Evolutionary conservation across 2,113 vertebrate species (phyloP).

Genomic region (Dicrurus megarhynchus): DNA sequence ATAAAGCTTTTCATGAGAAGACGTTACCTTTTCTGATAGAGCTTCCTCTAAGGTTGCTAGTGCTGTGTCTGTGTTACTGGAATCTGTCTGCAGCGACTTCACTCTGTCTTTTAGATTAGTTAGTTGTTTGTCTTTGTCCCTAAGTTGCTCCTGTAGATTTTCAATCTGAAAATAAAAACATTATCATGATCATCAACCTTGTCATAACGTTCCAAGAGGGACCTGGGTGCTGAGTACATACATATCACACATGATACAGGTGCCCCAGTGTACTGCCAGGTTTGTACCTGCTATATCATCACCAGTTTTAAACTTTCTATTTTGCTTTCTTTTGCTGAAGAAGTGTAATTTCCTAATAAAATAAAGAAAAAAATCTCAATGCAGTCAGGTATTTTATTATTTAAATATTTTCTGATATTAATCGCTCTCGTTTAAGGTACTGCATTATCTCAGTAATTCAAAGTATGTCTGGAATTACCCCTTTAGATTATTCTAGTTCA

Average conservation of each 20-base stretch:
- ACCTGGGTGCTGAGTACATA: not conserved
- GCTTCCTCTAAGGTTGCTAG: constrained; percentile 93
- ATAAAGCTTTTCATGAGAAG: not conserved
- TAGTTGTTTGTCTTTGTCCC: constrained; percentile 96
- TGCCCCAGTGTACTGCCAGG: not conserved
- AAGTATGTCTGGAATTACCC: not conserved
- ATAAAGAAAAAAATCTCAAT: not conserved
- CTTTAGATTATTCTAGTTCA: not conserved
- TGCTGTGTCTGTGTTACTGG: constrained; percentile 96
- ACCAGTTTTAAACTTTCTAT: not conserved
- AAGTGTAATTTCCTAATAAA: not conserved
- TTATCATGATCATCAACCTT: not conserved
- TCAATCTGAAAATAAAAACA: constrained; percentile 83
- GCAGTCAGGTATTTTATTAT: not conserved
- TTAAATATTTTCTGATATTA: not conserved
- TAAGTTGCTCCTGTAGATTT: constrained; percentile 96
- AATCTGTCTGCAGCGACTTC: constrained; percentile 93
- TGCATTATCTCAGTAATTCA: constrained; percentile 21
- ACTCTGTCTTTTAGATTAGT: constrained; percentile 91
- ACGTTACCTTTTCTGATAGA: constrained; percentile 91
- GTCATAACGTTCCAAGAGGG: not conserved
- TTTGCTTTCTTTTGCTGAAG: not conserved
- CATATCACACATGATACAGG: not conserved
- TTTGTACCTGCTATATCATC: not conserved
- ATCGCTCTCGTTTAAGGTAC: not conserved